These are phyloP conservation scores for Fabriciana adippe DNA, from an alignment of 2,888 invertebrate species.

Conservation along the genomic window DNA sequence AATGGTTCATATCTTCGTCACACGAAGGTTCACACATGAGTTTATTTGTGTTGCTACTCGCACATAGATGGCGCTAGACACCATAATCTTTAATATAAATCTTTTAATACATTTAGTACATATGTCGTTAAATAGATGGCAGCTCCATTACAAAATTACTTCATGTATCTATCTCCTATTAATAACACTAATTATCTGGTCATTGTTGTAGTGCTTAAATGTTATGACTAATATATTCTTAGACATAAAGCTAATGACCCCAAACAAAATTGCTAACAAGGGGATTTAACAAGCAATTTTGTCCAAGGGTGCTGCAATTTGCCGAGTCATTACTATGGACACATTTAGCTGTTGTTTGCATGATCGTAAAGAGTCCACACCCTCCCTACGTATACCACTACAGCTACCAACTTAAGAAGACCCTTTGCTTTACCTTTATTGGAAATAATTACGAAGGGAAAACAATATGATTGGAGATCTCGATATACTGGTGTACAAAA, in stretches of 20 bases:
- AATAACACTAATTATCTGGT: slow-evolving; percentile 1
- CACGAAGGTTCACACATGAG: not conserved
- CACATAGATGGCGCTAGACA: slow-evolving; percentile 37
- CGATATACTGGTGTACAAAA: slow-evolving; percentile 49
- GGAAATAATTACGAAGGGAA: slow-evolving; percentile 25
- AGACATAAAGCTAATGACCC: slow-evolving; percentile 50
- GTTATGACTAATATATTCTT: slow-evolving; percentile 23
- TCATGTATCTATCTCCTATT: not conserved
- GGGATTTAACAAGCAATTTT: slow-evolving; percentile 63
- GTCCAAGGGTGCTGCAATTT: slow-evolving; percentile 70
- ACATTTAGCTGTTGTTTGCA: slow-evolving; percentile 74
- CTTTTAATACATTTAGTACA: slow-evolving; percentile 6
- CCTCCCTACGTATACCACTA: slow-evolving; percentile 58
- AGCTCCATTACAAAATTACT: slow-evolving; percentile 9
- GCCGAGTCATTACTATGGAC: slow-evolving; percentile 65
- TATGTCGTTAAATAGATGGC: slow-evolving; percentile 48
- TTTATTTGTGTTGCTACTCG: slow-evolving; percentile 49
- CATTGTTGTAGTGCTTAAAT: slow-evolving; percentile 4
- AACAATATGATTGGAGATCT: slow-evolving; percentile 32
- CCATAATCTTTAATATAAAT: not conserved
- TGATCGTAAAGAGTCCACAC: slow-evolving; percentile 73
- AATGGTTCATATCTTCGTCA: not conserved
- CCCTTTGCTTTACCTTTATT: slow-evolving; percentile 37
- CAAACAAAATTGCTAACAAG: slow-evolving; percentile 57
- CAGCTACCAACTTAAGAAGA: slow-evolving; percentile 38